Evolutionary conservation across 2,797 vertebrate species (phyloP).

Genomic region (Denticeps clupeoides): DNA sequence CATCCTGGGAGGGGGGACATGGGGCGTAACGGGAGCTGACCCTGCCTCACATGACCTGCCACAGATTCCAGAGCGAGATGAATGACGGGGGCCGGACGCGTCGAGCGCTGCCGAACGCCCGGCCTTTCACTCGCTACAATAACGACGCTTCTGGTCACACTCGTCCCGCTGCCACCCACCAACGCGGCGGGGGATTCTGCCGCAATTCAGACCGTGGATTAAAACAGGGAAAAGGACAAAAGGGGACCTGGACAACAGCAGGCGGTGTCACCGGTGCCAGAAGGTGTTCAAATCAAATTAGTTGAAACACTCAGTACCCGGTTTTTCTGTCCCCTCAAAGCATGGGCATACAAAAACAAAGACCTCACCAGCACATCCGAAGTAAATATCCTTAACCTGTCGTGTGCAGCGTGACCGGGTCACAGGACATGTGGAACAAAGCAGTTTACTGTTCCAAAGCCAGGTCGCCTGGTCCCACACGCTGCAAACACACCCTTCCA

Average conservation of each 20-base stretch:
- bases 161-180: slow-evolving; percentile 22
- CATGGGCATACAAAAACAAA: too few species aligned
- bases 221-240: not conserved
- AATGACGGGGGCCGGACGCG: slow-evolving; percentile 38
- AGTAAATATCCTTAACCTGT: too few species aligned
- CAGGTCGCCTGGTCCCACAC: slow-evolving; percentile 3
- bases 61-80: slow-evolving; percentile 44
- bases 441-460: slow-evolving; percentile 10
- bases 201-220: not conserved
- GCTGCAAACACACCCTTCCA: too few species aligned
- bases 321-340: too few species aligned
- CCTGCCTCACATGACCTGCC: slow-evolving; percentile 30
- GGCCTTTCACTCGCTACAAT: slow-evolving; percentile 53
- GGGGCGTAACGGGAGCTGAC: not conserved
- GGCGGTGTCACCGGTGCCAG: not conserved
- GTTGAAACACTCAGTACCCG: too few species aligned
- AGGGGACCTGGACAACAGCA: too few species aligned
- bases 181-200: not conserved
- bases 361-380: too few species aligned
- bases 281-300: too few species aligned
- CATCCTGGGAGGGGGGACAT: slow-evolving; percentile 14
- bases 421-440: slow-evolving; percentile 9
- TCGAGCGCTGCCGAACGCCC: slow-evolving; percentile 14
- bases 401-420: too few species aligned
- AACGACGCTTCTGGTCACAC: slow-evolving; percentile 57